Conservation (phyloP, 1,140 invertebrate genomes). For the Hydropsyche tenuis region DNA sequence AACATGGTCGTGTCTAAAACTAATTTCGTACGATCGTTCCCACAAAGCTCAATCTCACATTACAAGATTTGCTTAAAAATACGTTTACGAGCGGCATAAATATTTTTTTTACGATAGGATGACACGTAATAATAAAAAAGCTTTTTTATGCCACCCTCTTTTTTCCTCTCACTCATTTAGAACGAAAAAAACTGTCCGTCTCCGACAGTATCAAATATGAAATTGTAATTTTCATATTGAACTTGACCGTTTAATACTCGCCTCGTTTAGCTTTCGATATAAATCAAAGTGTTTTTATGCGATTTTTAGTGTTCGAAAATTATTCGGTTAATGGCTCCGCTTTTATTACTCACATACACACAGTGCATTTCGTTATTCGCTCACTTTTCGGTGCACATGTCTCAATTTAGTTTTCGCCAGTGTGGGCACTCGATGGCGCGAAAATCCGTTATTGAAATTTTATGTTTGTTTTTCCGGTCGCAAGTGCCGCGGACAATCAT, state of each 20-base stretch:
- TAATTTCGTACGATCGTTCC: constrained; percentile 12
- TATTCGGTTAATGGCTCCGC: constrained; percentile 17
- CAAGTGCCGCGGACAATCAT: background rate
- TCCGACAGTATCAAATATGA: constrained; percentile 27
- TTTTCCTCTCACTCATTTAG: background rate
- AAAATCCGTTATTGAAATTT: too few relatives aligned
- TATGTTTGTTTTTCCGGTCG: too few relatives aligned
- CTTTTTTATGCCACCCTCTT: background rate
- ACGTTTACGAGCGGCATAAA: constrained; percentile 35
- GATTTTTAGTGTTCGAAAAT: constrained; percentile 17
- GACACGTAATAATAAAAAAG: constrained; percentile 40
- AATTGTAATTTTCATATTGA: constrained; percentile 32
- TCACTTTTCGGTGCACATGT: background rate
- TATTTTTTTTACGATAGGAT: constrained; percentile 36
- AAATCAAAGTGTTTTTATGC: constrained; percentile 14
- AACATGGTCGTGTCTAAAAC: background rate
- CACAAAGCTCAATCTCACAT: constrained; percentile 27
- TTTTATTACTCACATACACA: background rate
- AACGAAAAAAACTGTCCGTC: background rate
- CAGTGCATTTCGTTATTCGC: background rate
- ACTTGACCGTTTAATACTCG: constrained; percentile 11
- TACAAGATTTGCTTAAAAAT: constrained; percentile 25
- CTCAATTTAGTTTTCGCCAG: background rate
- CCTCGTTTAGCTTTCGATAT: background rate
- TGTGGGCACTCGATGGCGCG: background rate